Base-by-base conservation (phyloP, 2,888 invertebrate genomes). In the Zonitis immaculata region DNA sequence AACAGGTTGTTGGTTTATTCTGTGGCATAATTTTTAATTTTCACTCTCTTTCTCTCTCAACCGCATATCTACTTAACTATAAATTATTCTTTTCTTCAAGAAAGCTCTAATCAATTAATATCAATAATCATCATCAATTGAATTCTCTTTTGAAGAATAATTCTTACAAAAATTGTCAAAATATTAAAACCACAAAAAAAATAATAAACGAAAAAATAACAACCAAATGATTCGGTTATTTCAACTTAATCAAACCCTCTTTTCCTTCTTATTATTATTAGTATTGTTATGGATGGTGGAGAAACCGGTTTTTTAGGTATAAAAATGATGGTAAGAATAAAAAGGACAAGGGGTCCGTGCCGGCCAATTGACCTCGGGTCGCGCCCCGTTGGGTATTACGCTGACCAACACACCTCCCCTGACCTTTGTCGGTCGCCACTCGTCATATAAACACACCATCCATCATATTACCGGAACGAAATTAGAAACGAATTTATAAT, bases 371-470 rank as follows among this genome's bases (percentile, higher is more conserved):
- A 76, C 75, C 76, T 65, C 51, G 62, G 66, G 67, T 73, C 72
- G 72, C 73, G 73, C 73, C 73, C 74, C 74, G 63, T 59, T 66
- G 68, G 67, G 71, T 63, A 72, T 72, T 72, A 68, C 67, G 71
- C 68, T 73, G 74, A 74, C 76, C 74, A 71, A 70, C 74, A 72
- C 73, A 73, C 74, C 73, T 73, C 73, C 73, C 73, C 71, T 76
- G 75, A 76, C 75, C 75, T 76, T 76, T 75, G 72, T 75, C 69
- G 68, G 64, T 60, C 69, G 72, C 74, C 74, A 74, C 74, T 74
- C 74, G 74, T 64, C 75, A 71, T 69, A 75, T 75, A 76, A 76
- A 76, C 76, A 76, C 72, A 65, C 73, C 73, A 75, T 76, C 73
- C 70, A 76, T 76, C 76, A 76, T 66, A n/a, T n/a, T n/a, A 44